Evolutionary conservation across 2,797 vertebrate species (phyloP).

Genomic region (Urocyon cinereoargenteus): DNA sequence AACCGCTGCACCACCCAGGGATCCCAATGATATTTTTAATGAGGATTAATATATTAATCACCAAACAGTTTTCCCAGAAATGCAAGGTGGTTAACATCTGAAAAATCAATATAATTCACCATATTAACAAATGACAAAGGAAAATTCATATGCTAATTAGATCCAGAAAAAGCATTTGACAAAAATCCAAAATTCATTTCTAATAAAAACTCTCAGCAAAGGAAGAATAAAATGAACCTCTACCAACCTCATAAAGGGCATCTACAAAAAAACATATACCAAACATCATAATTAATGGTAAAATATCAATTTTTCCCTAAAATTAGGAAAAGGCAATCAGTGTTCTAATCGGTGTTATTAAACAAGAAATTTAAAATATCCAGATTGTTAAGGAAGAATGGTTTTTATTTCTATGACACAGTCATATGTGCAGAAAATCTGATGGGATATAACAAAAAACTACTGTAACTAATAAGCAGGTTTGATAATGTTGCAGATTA

Average conservation of each 20-base stretch:
- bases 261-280: not conserved
- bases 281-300: not conserved
- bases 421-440: not conserved
- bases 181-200: slow-evolving; percentile 33
- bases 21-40: not conserved
- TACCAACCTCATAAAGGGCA: not conserved
- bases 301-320: not conserved
- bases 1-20: no score
- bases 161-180: not conserved
- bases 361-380: not conserved
- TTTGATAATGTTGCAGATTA: not conserved
- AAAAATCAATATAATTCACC: not conserved
- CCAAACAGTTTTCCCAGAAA: not conserved
- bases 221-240: slow-evolving; percentile 16
- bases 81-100: not conserved
- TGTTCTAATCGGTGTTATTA: not conserved
- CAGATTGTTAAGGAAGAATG: not conserved
- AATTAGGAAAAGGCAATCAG: not conserved
- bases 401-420: not conserved
- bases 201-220: slow-evolving; percentile 11
- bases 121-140: not conserved
- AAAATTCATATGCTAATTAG: not conserved
- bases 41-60: not conserved
- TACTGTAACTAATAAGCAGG: not conserved
- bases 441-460: not conserved